These are phyloP conservation scores for Dryas iulia DNA, from an alignment of 1,140 invertebrate genomes.

Conservation along the genomic window DNA sequence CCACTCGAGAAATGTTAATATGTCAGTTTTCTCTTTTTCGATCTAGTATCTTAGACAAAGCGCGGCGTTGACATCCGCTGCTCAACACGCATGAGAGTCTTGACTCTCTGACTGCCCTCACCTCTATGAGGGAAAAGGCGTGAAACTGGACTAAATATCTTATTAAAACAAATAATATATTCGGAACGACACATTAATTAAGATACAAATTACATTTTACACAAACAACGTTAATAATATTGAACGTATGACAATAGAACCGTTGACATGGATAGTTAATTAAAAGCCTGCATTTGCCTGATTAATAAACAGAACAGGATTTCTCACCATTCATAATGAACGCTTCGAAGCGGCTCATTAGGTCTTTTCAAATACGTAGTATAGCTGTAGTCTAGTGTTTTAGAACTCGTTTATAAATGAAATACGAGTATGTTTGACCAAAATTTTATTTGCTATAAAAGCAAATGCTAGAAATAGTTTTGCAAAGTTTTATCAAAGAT, in stretches of 20 bases:
- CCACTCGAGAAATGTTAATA: too few species aligned
- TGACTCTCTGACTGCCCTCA: too few species aligned
- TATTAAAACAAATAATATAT: not conserved
- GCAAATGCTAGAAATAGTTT: too few species aligned
- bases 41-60: too few species aligned
- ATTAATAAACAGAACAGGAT: constrained; percentile 1
- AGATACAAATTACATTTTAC: not conserved
- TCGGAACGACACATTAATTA: not conserved
- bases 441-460: too few species aligned
- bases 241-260: not conserved
- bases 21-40: too few species aligned
- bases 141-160: too few species aligned
- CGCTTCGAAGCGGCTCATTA: not conserved
- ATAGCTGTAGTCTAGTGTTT: not conserved
- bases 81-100: too few species aligned
- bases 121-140: too few species aligned
- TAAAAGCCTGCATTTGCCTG: not conserved
- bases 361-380: not conserved
- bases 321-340: not conserved
- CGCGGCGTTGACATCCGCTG: too few species aligned
- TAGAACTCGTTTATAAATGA: not conserved
- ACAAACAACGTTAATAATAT: not conserved
- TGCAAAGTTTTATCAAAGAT: too few species aligned
- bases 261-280: not conserved
- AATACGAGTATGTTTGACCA: too few species aligned